Percentiles rank a stretch among this genome's conserved stretches.
These are phyloP conservation scores for Anisognathus igniventris DNA, from an alignment of 2,797 vertebrate genomes.

Conservation along the genomic window DNA sequence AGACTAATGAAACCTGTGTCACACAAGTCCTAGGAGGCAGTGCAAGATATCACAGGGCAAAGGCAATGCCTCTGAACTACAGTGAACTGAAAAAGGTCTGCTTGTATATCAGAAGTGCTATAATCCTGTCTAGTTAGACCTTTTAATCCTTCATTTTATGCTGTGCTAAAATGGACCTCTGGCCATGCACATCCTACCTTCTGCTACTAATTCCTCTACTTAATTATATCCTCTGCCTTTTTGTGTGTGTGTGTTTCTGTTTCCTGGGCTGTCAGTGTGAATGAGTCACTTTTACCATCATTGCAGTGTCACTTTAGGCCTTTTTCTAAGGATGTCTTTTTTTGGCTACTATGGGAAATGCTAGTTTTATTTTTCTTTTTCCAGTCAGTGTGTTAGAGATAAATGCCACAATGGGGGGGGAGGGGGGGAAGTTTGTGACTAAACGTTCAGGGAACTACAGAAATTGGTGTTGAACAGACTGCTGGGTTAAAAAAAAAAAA, in stretches of 20 bases:
- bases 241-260: background rate
- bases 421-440: background rate
- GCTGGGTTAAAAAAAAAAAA: background rate
- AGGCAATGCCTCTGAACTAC: background rate
- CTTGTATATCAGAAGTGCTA: background rate
- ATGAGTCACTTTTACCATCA: conserved; percentile 11
- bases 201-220: background rate
- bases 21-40: background rate
- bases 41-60: background rate
- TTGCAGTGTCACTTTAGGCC: background rate
- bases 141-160: background rate
- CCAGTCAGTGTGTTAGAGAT: background rate
- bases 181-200: background rate
- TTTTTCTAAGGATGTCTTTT: background rate
- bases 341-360: background rate
- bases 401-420: no score
- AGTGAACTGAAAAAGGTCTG: background rate
- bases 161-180: background rate
- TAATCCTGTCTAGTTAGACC: background rate
- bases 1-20: background rate
- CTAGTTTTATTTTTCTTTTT: background rate
- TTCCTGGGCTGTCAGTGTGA: conserved; percentile 9
- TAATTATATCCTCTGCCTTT: background rate
- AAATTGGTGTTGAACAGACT: background rate
- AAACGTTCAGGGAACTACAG: background rate